phyloP scores from a whole-genome alignment of 2,797 vertebrate genomes.

The Acestrorhynchus altus region DNA sequence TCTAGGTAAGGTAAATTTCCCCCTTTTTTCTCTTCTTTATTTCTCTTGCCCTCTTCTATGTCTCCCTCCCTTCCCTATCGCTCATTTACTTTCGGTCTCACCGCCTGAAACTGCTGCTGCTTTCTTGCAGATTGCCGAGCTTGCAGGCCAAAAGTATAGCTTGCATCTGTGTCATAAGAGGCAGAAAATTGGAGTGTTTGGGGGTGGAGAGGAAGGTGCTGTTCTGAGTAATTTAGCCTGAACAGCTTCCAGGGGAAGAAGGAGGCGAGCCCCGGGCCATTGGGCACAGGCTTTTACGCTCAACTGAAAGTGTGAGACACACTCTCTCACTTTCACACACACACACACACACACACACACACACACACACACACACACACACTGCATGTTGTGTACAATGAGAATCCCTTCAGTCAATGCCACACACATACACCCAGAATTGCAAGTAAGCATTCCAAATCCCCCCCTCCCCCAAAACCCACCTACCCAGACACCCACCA shows the following conservation, averaged over 20 bases:
- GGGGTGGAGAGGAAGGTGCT: conserved; percentile 51
- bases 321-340: not conserved
- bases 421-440: conserved; percentile 37
- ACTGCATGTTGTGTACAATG: conserved; percentile 54
- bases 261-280: conserved; percentile 46
- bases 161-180: conserved; percentile 66
- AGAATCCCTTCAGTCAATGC: conserved; percentile 50
- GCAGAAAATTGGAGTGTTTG: conserved; percentile 59
- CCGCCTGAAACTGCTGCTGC: conserved; percentile 61
- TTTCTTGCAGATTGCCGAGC: conserved; percentile 63
- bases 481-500: conserved; percentile 24
- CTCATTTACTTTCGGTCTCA: conserved; percentile 44
- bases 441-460: conserved; percentile 48
- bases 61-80: conserved; percentile 26
- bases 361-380: conserved; percentile 28
- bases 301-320: conserved; percentile 47
- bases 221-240: conserved; percentile 65
- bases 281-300: conserved; percentile 51
- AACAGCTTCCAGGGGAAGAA: conserved; percentile 60
- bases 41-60: conserved; percentile 34
- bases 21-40: conserved; percentile 41
- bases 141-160: conserved; percentile 61
- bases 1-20: conserved; percentile 29
- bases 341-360: conserved; percentile 20
- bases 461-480: conserved; percentile 6